Evolutionary conservation across 1,140 invertebrate species (phyloP).

Genomic region (Drosophila murphyi): DNA sequence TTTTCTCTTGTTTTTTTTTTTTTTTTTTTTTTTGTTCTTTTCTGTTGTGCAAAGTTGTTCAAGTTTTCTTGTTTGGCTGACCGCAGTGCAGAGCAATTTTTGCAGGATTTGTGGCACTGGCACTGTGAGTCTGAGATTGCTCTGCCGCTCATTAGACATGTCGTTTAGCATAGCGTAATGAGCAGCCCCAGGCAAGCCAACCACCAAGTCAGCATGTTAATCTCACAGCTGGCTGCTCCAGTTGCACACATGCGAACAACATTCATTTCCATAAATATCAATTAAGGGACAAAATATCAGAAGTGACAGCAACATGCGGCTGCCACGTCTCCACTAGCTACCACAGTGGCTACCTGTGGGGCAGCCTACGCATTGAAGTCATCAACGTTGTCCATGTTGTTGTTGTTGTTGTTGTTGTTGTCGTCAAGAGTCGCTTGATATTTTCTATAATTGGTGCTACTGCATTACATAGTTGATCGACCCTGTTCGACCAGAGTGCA

Average conservation of each 20-base stretch:
- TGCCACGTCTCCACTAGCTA: slow-evolving; percentile 23
- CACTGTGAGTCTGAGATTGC: too few species aligned
- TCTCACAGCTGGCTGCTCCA: slow-evolving; percentile 69
- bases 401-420: neutral
- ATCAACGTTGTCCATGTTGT: neutral
- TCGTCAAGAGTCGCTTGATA: slow-evolving; percentile 5
- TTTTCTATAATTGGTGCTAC: slow-evolving; percentile 71
- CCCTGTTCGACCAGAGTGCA: neutral
- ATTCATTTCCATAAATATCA: slow-evolving; percentile 79
- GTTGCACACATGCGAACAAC: slow-evolving; percentile 45
- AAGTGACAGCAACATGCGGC: slow-evolving; percentile 70
- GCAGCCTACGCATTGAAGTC: slow-evolving; percentile 44
- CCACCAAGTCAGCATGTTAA: slow-evolving; percentile 60
- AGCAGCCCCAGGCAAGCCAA: slow-evolving; percentile 14
- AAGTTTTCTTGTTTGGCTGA: slow-evolving; percentile 27
- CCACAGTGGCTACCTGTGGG: slow-evolving; percentile 29
- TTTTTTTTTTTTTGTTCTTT: slow-evolving; percentile 3
- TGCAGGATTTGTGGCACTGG: neutral
- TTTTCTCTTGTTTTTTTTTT: neutral
- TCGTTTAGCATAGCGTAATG: slow-evolving; percentile 30
- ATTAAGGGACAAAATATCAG: slow-evolving; percentile 73
- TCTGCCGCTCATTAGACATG: slow-evolving; percentile 12
- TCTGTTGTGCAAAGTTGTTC: slow-evolving; percentile 12
- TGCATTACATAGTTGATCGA: slow-evolving; percentile 9
- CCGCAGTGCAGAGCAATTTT: slow-evolving; percentile 12